Percentiles rank a stretch among this genome's conserved stretches.
Conservation (phyloP, 2,113 vertebrate genomes). For the Chaetorhynchus papuensis region DNA sequence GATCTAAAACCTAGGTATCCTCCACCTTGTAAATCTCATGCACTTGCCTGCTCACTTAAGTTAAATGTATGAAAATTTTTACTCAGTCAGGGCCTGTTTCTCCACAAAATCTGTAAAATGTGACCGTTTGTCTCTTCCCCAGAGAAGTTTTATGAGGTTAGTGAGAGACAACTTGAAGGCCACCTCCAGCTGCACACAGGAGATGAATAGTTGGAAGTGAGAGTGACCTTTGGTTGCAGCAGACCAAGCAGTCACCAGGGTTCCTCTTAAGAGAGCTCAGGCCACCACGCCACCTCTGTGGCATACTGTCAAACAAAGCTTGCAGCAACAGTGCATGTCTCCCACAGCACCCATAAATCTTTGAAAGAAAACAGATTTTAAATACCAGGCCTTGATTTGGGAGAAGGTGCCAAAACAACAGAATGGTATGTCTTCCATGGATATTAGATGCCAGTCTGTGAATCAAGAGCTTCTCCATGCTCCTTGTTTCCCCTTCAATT, state of each 20-base stretch:
- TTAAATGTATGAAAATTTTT: background rate
- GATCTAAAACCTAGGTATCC: background rate
- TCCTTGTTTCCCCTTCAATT: background rate
- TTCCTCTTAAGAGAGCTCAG: background rate
- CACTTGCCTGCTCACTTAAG: background rate
- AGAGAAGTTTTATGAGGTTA: background rate
- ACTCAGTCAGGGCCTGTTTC: background rate
- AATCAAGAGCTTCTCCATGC: background rate
- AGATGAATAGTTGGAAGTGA: background rate
- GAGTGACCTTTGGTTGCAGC: background rate
- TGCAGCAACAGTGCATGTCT: background rate
- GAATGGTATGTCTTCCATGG: background rate
- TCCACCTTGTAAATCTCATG: background rate
- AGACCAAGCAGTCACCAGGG: background rate
- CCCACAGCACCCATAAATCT: background rate
- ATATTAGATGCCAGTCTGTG: background rate
- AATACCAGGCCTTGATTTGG: background rate
- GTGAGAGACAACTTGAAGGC: background rate
- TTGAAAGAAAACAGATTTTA: background rate
- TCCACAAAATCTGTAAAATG: background rate
- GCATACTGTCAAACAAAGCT: background rate
- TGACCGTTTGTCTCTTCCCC: background rate
- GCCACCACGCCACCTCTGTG: background rate
- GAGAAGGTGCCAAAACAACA: background rate
- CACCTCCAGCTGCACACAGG: background rate